Evolutionary conservation across 2,113 vertebrate species (phyloP).

Genomic region (Mesocricetus auratus): DNA sequence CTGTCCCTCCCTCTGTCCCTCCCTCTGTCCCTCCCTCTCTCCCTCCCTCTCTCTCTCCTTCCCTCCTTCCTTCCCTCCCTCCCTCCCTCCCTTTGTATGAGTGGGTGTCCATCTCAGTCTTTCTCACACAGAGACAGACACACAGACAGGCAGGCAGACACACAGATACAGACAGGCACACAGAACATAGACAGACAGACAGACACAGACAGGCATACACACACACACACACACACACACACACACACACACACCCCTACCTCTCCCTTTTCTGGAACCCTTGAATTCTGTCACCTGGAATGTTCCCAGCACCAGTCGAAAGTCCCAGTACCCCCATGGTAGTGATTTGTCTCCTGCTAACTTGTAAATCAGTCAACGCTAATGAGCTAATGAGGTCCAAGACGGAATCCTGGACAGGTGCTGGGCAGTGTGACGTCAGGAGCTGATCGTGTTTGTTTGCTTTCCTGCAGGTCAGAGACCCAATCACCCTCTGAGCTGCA

Average conservation of each 20-base stretch:
- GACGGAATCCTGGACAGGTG: background rate
- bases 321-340: background rate
- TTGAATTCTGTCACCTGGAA: conserved; percentile 32
- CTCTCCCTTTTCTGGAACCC: background rate
- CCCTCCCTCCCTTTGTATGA: too few relatives aligned
- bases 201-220: background rate
- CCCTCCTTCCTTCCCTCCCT: too few relatives aligned
- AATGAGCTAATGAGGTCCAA: background rate
- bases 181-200: background rate
- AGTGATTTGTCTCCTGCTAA: background rate
- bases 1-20: too few relatives aligned
- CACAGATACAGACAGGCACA: background rate
- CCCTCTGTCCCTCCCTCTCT: too few relatives aligned
- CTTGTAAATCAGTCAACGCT: background rate
- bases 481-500: fast-evolving
- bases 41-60: too few relatives aligned
- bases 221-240: background rate
- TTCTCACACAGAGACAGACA: background rate
- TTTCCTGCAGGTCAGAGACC: background rate
- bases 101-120: too few relatives aligned
- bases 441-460: background rate
- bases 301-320: background rate
- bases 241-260: background rate
- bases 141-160: background rate
- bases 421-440: too few relatives aligned